A percentile compares a stretch with the other conserved stretches of the same genome.
Evolutionary conservation across 30 jellyfish, hydroid and myxozoan genomes (phyloP).

Genomic region (Hydractinia symbiolongicarpus): DNA sequence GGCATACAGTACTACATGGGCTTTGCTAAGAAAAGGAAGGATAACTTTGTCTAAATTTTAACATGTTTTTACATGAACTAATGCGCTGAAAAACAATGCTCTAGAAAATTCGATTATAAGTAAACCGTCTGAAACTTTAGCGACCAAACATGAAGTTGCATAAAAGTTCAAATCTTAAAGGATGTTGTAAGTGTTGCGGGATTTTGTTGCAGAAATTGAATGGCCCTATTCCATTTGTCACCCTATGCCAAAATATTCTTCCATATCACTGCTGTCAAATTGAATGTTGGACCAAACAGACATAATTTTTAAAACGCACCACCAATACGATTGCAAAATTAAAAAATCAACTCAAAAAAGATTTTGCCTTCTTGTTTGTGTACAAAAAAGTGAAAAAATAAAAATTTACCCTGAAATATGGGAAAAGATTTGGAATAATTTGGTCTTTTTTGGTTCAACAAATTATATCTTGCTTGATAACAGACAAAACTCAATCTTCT

Average conservation of each 20-base stretch:
- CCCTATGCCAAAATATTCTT: neutral
- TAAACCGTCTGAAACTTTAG: no score
- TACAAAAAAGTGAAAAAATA: neutral
- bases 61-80: neutral
- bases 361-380: neutral
- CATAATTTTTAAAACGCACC: neutral
- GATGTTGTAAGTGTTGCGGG: conserved; percentile 7
- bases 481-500: neutral
- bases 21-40: neutral
- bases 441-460: neutral
- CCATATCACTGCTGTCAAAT: neutral
- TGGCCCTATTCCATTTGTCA: conserved; percentile 13
- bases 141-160: conserved; percentile 1
- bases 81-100: neutral
- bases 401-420: neutral
- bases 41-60: conserved; percentile 1
- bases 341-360: neutral
- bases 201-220: neutral
- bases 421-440: conserved; percentile 11
- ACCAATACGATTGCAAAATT: neutral
- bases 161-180: neutral
- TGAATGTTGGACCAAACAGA: neutral
- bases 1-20: neutral
- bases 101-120: neutral
- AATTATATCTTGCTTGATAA: neutral